Conservation (phyloP, 2,888 invertebrate species). For the Choreutis nemorana region DNA sequence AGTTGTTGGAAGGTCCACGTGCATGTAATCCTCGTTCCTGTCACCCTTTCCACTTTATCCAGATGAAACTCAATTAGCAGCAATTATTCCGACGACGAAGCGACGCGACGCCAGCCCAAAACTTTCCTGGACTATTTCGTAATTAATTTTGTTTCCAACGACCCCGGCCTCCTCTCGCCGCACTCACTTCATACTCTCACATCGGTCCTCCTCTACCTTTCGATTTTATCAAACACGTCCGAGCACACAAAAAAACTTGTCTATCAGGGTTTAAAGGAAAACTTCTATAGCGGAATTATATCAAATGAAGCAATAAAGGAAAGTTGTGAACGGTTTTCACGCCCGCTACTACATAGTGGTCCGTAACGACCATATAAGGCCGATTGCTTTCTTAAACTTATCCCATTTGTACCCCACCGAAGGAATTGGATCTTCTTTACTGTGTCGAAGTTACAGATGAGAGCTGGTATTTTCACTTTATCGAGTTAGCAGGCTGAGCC, state of each 20-base stretch:
- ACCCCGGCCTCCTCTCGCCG: conserved; percentile 26
- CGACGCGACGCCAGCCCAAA: conserved; percentile 42
- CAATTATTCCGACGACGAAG: conserved; percentile 47
- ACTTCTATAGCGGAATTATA: conserved; percentile 36
- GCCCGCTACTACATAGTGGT: conserved; percentile 46
- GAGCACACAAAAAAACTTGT: neutral
- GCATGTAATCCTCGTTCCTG: too few species aligned
- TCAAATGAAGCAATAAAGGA: conserved; percentile 46
- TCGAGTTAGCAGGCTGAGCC: conserved; percentile 34
- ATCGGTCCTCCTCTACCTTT: conserved; percentile 7
- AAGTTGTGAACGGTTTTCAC: conserved; percentile 55
- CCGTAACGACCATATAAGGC: conserved; percentile 61
- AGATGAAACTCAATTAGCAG: conserved; percentile 54
- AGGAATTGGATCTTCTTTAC: conserved; percentile 58
- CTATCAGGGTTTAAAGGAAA: conserved; percentile 8
- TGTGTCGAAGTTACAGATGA: conserved; percentile 51
- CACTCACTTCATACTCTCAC: conserved; percentile 17
- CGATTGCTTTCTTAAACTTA: conserved; percentile 64
- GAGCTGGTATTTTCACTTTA: conserved; percentile 54
- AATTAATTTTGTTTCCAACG: conserved; percentile 53
- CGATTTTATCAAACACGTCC: conserved; percentile 5
- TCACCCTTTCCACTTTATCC: conserved; percentile 25
- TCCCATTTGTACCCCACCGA: conserved; percentile 54
- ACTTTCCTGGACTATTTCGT: conserved; percentile 50
- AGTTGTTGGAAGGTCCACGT: too few species aligned